Evolutionary conservation across 2,888 invertebrate species (phyloP).

Genomic region (Sialis fuliginosa): DNA sequence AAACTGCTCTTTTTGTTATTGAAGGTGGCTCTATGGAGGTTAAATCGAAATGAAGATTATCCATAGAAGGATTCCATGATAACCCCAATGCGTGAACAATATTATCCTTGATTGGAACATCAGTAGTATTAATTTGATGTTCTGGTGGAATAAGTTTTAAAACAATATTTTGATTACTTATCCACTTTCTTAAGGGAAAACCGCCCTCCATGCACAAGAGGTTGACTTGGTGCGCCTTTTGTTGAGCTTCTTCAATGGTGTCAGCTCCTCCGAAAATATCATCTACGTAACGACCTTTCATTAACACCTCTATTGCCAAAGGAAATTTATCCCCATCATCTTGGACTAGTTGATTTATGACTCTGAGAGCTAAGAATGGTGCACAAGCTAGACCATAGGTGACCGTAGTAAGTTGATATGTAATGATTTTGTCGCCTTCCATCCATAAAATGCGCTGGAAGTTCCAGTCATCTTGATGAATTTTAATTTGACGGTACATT

Average conservation of each 20-base stretch:
- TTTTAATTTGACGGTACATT: conserved; percentile 14
- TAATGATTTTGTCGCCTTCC: too few relatives aligned
- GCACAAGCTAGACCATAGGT: conserved; percentile 9
- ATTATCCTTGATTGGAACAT: too few relatives aligned
- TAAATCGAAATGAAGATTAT: too few relatives aligned
- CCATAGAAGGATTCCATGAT: too few relatives aligned
- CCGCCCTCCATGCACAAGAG: not conserved
- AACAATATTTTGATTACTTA: not conserved
- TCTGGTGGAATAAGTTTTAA: too few relatives aligned
- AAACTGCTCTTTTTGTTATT: not conserved
- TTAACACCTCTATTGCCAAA: not conserved
- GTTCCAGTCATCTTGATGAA: not conserved
- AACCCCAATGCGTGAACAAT: too few relatives aligned
- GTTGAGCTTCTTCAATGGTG: not conserved
- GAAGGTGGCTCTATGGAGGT: too few relatives aligned
- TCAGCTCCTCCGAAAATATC: not conserved
- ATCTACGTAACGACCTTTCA: not conserved
- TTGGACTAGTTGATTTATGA: not conserved
- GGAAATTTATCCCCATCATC: not conserved
- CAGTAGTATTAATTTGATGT: too few relatives aligned
- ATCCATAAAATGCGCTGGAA: not conserved
- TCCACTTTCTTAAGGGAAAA: not conserved
- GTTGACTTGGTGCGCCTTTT: not conserved
- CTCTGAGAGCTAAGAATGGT: conserved; percentile 9
- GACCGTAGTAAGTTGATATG: conserved; percentile 3